Evolutionary conservation across 2,797 vertebrate species (phyloP).

Genomic region (Hydrolagus colliei): DNA sequence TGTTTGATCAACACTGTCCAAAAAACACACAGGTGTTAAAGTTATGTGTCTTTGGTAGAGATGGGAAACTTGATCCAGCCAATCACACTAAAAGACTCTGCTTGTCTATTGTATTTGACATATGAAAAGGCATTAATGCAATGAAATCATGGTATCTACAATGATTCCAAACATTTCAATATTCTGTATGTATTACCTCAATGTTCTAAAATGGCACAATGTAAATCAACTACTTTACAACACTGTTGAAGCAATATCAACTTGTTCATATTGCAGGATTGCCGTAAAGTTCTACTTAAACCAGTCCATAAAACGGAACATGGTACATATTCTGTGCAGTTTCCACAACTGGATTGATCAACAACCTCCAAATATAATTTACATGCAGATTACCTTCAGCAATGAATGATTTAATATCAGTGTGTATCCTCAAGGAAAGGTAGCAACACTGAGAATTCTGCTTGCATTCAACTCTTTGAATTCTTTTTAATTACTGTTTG

Average conservation of each 20-base stretch:
- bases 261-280: neutral
- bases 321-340: conserved; percentile 15
- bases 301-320: neutral
- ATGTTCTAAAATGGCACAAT: neutral
- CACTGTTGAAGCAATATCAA: no score
- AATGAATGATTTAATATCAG: conserved; percentile 80
- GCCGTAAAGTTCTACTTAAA: neutral
- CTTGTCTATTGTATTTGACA: neutral
- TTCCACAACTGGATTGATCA: conserved; percentile 29
- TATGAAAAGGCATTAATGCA: neutral
- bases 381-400: conserved; percentile 72
- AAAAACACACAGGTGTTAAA: no score
- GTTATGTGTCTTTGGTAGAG: neutral
- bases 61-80: neutral
- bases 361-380: conserved; percentile 60
- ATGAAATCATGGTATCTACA: neutral
- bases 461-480: conserved; percentile 58
- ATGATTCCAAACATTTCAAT: neutral
- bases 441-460: conserved; percentile 65
- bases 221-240: neutral
- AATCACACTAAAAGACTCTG: neutral
- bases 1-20: no score
- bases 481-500: conserved; percentile 95
- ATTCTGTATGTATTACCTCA: neutral
- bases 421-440: conserved; percentile 72